Conservation (phyloP, 2,797 vertebrate species). For the Rhinichthys osculus region DNA sequence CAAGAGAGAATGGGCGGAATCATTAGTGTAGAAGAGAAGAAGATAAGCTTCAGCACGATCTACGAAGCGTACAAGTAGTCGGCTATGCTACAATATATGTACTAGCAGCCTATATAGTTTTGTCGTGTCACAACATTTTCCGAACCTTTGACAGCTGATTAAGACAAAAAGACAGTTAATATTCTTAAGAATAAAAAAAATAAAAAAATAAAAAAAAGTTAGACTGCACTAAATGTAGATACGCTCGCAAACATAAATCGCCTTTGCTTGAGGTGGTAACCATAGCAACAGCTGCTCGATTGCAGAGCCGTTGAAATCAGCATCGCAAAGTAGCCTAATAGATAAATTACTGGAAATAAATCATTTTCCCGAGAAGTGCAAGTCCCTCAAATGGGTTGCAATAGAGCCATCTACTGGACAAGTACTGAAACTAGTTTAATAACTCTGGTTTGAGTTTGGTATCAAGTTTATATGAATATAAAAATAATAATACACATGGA, state of each 20-base stretch:
- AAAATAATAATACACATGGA: background rate
- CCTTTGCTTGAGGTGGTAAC: background rate
- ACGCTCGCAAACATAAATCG: background rate
- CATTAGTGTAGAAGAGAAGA: background rate
- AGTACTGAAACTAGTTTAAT: background rate
- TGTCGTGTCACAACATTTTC: background rate
- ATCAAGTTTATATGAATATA: too few relatives aligned
- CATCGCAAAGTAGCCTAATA: background rate
- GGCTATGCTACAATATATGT: background rate
- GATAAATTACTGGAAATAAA: background rate
- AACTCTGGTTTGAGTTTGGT: background rate
- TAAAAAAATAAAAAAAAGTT: background rate
- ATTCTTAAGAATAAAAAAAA: background rate
- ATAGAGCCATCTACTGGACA: conserved; percentile 42
- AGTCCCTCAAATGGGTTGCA: background rate
- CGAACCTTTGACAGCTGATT: background rate
- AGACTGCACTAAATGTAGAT: too few relatives aligned
- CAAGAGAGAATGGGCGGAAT: conserved; percentile 42
- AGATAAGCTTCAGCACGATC: background rate
- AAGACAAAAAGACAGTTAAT: background rate
- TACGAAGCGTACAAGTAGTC: background rate
- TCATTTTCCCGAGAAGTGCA: background rate
- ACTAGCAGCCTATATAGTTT: background rate
- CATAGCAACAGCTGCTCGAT: background rate
- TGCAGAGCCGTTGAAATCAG: too few relatives aligned